Conservation (phyloP, 64 coral and sea anemone genomes). For the Dendronephthya gigantea region DNA sequence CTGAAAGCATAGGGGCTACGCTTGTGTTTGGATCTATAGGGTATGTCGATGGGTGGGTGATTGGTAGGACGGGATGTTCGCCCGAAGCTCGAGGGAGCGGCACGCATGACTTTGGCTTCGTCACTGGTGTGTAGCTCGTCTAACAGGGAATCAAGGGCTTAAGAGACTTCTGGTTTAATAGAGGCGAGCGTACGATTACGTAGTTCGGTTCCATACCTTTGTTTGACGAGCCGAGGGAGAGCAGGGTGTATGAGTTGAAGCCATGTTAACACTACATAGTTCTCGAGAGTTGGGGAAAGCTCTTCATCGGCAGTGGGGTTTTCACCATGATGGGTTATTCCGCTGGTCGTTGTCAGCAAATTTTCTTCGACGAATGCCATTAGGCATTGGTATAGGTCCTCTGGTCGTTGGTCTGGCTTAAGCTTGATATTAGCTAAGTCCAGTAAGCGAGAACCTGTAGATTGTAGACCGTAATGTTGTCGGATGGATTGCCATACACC, state of each 20-base stretch:
- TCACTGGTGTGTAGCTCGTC: constrained; percentile 26
- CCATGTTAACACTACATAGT: not conserved
- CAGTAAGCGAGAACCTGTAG: not conserved
- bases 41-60: not conserved
- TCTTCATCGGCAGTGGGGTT: not conserved
- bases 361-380: not conserved
- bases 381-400: too few species aligned
- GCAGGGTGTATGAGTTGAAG: not conserved
- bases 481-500: not conserved
- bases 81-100: not conserved
- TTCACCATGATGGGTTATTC: not conserved
- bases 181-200: constrained; percentile 18
- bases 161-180: constrained; percentile 25
- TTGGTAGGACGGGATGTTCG: not conserved
- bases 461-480: not conserved
- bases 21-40: not conserved
- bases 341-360: not conserved
- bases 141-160: constrained; percentile 2
- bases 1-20: not conserved
- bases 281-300: not conserved
- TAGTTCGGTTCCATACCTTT: constrained; percentile 24
- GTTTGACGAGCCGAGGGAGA: constrained; percentile 31
- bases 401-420: too few species aligned
- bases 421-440: too few species aligned
- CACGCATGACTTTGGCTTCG: constrained; percentile 21